Evolutionary conservation across 2,113 vertebrate genomes (phyloP).

Genomic region (Corythoichthys intestinalis): DNA sequence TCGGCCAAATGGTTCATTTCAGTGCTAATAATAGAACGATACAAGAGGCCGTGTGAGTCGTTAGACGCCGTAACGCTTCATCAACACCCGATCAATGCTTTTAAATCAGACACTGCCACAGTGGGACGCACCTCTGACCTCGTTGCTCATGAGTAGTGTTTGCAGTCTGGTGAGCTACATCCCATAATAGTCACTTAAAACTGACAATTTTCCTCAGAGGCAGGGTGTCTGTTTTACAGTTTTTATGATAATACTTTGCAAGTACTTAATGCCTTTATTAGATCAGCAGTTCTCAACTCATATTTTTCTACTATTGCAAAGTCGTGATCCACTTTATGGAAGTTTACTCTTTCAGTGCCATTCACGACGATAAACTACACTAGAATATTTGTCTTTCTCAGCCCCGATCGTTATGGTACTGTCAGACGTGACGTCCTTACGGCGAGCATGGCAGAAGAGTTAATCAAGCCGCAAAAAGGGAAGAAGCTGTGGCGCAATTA

Average conservation of each 20-base stretch:
- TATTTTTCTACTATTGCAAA: neutral
- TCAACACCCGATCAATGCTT: conserved; percentile 55
- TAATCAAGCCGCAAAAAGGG: conserved; percentile 35
- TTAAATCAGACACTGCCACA: conserved; percentile 44
- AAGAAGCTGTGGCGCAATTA: conserved; percentile 20
- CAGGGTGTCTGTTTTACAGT: neutral
- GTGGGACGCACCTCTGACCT: conserved; percentile 38
- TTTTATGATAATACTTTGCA: neutral
- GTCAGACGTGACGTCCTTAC: neutral
- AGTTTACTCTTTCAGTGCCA: neutral
- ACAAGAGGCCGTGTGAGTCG: neutral
- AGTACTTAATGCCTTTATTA: neutral
- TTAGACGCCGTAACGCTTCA: conserved; percentile 16
- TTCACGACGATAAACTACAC: no score
- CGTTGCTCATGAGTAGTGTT: conserved; percentile 14
- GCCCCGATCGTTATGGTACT: neutral
- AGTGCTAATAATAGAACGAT: neutral
- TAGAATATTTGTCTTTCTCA: no score
- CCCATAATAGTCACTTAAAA: neutral
- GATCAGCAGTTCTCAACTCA: neutral
- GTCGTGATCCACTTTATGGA: neutral
- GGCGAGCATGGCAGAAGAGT: neutral
- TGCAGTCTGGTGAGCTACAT: neutral
- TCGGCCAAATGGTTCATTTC: conserved; percentile 2
- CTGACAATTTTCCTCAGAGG: neutral